Base-by-base conservation (phyloP, 2,888 invertebrate species). In the Chorisops tibialis region DNA sequence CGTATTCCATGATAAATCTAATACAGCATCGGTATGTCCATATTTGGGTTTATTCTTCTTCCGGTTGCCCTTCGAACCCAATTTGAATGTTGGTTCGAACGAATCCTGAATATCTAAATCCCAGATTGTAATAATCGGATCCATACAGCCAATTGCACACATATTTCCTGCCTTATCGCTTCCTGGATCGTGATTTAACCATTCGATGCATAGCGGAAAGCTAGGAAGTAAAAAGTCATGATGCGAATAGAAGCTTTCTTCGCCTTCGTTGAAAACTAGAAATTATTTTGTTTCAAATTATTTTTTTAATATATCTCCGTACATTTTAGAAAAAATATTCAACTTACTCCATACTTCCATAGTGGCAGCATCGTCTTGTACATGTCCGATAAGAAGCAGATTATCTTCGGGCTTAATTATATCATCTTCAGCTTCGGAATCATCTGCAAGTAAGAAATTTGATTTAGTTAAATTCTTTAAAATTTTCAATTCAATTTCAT, bases 41-140 rank as follows among this genome's bases (percentile, higher is more conserved):
- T 82, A 74, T 16, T 83, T 79, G 70, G 83, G 83, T 37, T 83
- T 85, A 67, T 87, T 85, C 69, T 86, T 89, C 75, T 87, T 91
- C 71, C 87, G 88, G 72, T 82, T 88, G 2, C 85, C 84, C 69
- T 87, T 88, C 65, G 82, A 82, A 5, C 91, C 91, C 22, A 98
- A 81, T 68, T 85, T 87, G 73, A 89, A 91, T 0, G 89, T 88
- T 1, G 98, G 95, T 72, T 95, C 94, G 41, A 96, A 80, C 62
- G 89, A 88, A 74, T 97, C 93, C 67, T 96, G 87, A 63, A 98
- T 83, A 78, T 98, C 97, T 45, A 98, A 78, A 78, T 98, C 96
- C 96, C 97, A 99, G n/a, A 98, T 86, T 70, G 94, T 91, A 61
- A 98, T 96, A 43, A 91, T 84, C 0, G 95, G 90, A 66, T 89